These are phyloP conservation scores for Notodonta ziczac DNA, from an alignment of 2,888 invertebrate species.

Conservation along the genomic window DNA sequence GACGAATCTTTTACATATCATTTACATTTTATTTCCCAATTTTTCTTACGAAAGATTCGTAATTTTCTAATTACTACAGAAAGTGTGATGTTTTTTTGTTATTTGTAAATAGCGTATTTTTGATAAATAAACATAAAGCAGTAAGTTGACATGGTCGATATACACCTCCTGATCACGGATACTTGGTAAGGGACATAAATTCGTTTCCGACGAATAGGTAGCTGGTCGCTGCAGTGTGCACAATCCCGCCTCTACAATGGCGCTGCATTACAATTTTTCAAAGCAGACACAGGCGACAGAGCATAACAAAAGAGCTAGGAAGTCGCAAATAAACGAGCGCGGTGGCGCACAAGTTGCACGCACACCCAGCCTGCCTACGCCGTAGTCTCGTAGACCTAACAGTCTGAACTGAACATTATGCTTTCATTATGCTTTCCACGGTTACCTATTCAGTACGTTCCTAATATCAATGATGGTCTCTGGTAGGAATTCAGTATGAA, in stretches of 20 bases:
- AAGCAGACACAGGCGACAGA: constrained; percentile 79
- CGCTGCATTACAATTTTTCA: constrained; percentile 82
- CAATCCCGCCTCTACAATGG: constrained; percentile 76
- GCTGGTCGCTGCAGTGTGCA: constrained; percentile 52
- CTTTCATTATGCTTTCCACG: not conserved
- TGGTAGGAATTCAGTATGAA: constrained; percentile 41
- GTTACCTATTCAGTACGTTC: constrained; percentile 11
- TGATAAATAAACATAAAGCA: too few relatives aligned
- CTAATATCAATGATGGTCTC: constrained; percentile 24
- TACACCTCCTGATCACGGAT: not conserved
- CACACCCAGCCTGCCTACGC: constrained; percentile 50
- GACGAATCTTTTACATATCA: constrained; percentile 9
- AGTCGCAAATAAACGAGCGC: constrained; percentile 81
- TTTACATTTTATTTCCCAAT: constrained; percentile 2
- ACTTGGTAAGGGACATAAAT: constrained; percentile 44
- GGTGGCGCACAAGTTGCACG: constrained; percentile 70
- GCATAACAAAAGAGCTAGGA: constrained; percentile 81
- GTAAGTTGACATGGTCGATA: not conserved
- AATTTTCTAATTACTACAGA: not conserved
- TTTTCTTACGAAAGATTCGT: not conserved
- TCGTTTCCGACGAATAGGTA: constrained; percentile 41
- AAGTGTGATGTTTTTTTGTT: not conserved
- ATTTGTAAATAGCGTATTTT: not conserved
- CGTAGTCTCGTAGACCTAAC: constrained; percentile 39
- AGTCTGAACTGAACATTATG: constrained; percentile 16